Evolutionary conservation across 2,113 vertebrate species (phyloP).

Genomic region (Upupa epops): DNA sequence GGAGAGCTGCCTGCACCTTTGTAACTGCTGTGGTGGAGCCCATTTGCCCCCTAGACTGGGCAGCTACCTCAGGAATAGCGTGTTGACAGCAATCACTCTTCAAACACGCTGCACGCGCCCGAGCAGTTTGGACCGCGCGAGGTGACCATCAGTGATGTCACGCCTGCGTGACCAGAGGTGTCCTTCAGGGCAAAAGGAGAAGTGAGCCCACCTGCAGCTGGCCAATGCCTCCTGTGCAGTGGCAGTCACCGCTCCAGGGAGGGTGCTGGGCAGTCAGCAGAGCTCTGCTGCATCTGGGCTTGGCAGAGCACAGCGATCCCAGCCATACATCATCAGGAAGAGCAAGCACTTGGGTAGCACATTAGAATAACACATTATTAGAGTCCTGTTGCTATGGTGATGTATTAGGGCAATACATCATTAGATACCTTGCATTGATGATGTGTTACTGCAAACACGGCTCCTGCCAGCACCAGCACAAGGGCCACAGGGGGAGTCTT

Average conservation of each 20-base stretch:
- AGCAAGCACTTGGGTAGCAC: constrained; percentile 61
- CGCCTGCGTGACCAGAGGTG: neutral
- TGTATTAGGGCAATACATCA: constrained; percentile 79
- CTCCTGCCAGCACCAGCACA: constrained; percentile 51
- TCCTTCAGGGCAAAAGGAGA: neutral
- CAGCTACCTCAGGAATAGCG: neutral
- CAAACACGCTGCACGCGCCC: neutral
- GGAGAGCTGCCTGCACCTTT: neutral
- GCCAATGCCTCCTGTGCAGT: rapidly evolving
- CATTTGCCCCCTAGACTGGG: neutral
- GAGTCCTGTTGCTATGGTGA: constrained; percentile 79
- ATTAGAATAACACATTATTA: constrained; percentile 79
- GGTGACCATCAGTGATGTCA: rapidly evolving
- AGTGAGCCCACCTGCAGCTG: neutral
- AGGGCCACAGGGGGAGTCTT: neutral
- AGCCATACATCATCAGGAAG: constrained; percentile 71
- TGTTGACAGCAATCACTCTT: neutral
- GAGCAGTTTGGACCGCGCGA: neutral
- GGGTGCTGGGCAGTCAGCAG: neutral
- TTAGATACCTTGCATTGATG: constrained; percentile 71
- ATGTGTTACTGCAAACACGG: constrained; percentile 66
- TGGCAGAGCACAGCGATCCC: constrained; percentile 49
- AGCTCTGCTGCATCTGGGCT: constrained; percentile 6
- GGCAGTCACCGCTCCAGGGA: neutral
- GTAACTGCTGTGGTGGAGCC: rapidly evolving